A percentile compares a stretch with the other conserved stretches of the same genome.
These are phyloP conservation scores for Dryas iulia DNA, from an alignment of 1,140 invertebrate species.

Conservation along the genomic window DNA sequence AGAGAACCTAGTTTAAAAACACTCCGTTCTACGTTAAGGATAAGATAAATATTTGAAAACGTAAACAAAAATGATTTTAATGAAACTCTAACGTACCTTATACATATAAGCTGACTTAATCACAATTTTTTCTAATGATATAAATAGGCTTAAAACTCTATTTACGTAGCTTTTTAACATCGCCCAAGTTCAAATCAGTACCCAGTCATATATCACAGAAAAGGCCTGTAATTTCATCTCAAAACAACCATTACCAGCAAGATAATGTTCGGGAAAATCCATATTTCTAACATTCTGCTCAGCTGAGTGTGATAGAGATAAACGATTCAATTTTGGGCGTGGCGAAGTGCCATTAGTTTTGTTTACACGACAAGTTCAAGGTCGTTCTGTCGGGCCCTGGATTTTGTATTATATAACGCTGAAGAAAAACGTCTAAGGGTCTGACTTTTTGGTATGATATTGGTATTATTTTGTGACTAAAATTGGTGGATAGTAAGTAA, in stretches of 20 bases:
- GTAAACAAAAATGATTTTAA: too few species aligned
- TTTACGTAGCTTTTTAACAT: too few species aligned
- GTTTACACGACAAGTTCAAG: constrained; percentile 20
- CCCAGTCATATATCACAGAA: neutral
- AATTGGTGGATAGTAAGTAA: neutral
- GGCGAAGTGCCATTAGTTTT: constrained; percentile 17
- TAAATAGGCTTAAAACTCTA: too few species aligned
- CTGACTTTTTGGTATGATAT: neutral
- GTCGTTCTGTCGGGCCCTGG: neutral
- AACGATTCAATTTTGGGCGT: constrained; percentile 20
- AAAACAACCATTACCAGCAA: neutral
- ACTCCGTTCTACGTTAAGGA: too few species aligned
- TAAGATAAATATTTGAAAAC: too few species aligned
- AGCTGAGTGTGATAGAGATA: constrained; percentile 26
- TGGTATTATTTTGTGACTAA: neutral
- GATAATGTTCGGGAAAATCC: neutral
- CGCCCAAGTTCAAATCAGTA: too few species aligned
- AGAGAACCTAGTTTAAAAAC: too few species aligned
- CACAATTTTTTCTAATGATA: too few species aligned
- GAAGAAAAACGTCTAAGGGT: neutral
- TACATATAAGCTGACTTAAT: too few species aligned
- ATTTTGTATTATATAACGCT: neutral
- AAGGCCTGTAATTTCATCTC: neutral
- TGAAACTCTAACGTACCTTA: too few species aligned
- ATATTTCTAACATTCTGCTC: constrained; percentile 12